phyloP scores from a whole-genome alignment of 1,140 invertebrate genomes.

The Zaprionus nigranus region DNA sequence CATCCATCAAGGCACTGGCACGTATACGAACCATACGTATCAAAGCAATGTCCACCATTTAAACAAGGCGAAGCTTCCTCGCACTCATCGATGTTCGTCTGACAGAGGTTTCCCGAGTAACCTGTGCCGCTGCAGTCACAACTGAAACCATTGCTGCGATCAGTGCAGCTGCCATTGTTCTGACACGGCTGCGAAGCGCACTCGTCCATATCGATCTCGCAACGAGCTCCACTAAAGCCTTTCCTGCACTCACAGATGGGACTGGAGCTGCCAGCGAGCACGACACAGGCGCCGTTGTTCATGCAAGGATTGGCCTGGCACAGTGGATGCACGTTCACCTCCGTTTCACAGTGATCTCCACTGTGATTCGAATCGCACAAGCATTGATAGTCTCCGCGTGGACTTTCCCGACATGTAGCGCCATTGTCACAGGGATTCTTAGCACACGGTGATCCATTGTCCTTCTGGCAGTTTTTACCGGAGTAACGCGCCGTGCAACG shows the following conservation, averaged over 20 bases:
- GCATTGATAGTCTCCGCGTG: conserved; percentile 91
- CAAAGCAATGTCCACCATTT: conserved; percentile 91
- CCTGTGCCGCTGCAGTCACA: conserved; percentile 91
- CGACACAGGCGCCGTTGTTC: conserved; percentile 90
- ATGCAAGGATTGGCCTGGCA: conserved; percentile 91
- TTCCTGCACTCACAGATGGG: conserved; percentile 88
- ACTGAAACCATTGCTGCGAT: conserved; percentile 91
- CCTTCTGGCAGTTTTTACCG: conserved; percentile 93
- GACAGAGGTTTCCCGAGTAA: conserved; percentile 92
- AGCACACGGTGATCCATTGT: conserved; percentile 90
- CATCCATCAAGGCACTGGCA: conserved; percentile 94
- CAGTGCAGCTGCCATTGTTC: conserved; percentile 93
- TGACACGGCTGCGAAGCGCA: conserved; percentile 91
- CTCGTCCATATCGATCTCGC: conserved; percentile 90
- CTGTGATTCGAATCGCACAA: conserved; percentile 90
- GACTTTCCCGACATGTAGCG: conserved; percentile 90
- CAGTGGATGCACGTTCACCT: conserved; percentile 88
- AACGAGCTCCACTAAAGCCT: conserved; percentile 88
- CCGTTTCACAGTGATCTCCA: conserved; percentile 92
- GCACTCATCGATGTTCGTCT: conserved; percentile 95
- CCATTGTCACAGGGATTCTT: conserved; percentile 90
- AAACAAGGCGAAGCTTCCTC: conserved; percentile 89
- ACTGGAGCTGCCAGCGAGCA: conserved; percentile 86
- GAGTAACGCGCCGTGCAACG: conserved; percentile 91
- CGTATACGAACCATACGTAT: conserved; percentile 91